Evolutionary conservation across 2,113 vertebrate genomes (phyloP).

Genomic region (Mionectes macconnelli): DNA sequence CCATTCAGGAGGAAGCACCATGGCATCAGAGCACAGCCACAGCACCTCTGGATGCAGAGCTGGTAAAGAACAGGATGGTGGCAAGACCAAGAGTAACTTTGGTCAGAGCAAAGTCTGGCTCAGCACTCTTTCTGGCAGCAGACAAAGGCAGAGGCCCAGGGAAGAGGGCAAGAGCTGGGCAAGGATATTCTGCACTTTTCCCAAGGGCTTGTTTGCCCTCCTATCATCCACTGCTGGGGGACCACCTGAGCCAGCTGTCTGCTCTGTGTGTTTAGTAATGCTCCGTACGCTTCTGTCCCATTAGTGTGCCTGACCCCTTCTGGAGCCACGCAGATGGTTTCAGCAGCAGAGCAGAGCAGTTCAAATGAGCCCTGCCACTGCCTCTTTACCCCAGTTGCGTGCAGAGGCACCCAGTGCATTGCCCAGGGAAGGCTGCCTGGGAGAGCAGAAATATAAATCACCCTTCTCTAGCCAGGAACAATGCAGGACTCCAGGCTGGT

Average conservation of each 20-base stretch:
- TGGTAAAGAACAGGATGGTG: fast-evolving
- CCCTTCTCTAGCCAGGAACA: not conserved
- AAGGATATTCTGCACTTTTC: not conserved
- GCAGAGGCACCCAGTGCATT: not conserved
- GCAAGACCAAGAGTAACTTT: not conserved
- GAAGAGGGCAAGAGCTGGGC: not conserved
- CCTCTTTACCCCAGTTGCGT: not conserved
- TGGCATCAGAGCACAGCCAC: not conserved
- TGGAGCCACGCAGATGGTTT: not conserved
- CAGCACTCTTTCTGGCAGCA: too few relatives aligned
- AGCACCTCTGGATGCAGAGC: not conserved
- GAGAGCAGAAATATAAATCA: not conserved
- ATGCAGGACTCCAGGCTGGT: fast-evolving
- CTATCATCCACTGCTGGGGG: not conserved
- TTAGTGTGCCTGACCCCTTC: fast-evolving
- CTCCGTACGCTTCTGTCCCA: not conserved
- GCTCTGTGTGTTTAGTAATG: fast-evolving
- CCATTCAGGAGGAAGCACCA: fast-evolving
- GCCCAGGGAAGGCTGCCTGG: not conserved
- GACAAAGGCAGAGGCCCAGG: not conserved
- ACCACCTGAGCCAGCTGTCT: not conserved
- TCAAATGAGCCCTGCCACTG: not conserved
- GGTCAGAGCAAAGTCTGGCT: not conserved
- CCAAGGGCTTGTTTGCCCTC: not conserved
- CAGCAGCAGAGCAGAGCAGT: not conserved